phyloP scores from a whole-genome alignment of 2,797 vertebrate species.

The Petrocephalus schoutedeni region DNA sequence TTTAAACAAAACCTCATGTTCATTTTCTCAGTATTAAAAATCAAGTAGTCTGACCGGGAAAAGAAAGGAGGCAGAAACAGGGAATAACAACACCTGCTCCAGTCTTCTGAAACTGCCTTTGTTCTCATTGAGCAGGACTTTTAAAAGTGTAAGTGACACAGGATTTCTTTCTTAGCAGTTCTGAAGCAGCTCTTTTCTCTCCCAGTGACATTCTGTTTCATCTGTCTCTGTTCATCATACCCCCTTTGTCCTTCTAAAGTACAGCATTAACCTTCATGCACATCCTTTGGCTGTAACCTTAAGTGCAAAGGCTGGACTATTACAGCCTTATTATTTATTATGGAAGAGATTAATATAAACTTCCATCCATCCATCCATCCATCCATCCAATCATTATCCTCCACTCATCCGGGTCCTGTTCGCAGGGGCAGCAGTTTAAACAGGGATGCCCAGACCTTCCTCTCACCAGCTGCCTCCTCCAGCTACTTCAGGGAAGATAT shows the following conservation, averaged over 20 bases:
- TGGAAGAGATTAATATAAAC: not conserved
- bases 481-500: not conserved
- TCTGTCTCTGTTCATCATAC: not conserved
- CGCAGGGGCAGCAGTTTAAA: not conserved
- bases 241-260: conserved; percentile 2
- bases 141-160: conserved; percentile 4
- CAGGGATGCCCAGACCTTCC: not conserved
- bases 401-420: not conserved
- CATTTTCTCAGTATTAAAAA: not conserved
- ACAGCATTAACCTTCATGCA: not conserved
- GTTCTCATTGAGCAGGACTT: conserved; percentile 14
- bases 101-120: not conserved
- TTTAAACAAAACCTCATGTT: not conserved
- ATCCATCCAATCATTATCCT: not conserved
- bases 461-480: not conserved
- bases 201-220: conserved; percentile 1
- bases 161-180: not conserved
- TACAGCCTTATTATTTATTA: not conserved
- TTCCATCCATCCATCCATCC: not conserved
- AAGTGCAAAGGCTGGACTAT: not conserved
- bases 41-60: not conserved
- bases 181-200: conserved; percentile 2
- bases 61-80: not conserved
- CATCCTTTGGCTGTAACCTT: conserved; percentile 3
- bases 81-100: not conserved